Base-by-base conservation (phyloP, 2,888 invertebrate species). In the Xestia c-nigrum region DNA sequence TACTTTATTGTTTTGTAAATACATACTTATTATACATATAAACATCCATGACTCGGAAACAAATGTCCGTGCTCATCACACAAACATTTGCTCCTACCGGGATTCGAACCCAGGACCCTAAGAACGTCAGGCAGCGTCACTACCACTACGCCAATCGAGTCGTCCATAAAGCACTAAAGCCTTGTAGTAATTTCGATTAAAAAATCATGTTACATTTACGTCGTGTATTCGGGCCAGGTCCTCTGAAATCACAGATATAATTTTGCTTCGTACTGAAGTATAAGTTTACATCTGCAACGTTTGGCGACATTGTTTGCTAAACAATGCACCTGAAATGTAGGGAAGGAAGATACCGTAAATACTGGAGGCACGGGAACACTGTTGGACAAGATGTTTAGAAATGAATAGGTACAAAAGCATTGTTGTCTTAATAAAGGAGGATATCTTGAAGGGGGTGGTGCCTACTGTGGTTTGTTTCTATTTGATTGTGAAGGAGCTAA, bases 291-390 rank as follows among this genome's bases (percentile, higher is more conserved):
- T 75, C 19, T 76, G 38, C 55, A 65, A 76, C 24, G 21, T 65
- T n/a, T 43, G 19, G n/a, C 3, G 16, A 61, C 24, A 76, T 78
- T 78, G 68, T 78, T 52, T 14, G 14, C 10, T 5, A 52, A 78
- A 78, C 69, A 76, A 61, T 78, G 52, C 21, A 78, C 16, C 61
- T 69, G 16, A 78, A 78, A 59, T 61, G 46, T 24, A 3, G 52
- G 7, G 9, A 19, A 76, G 76, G 31, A 40, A 65, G 52, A 55
- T 19, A 31, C 40, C 9, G 64, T 40, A n/a, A 14, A 50, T 5
- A 7, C 21, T 5, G 14, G 31, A 38, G 16, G 9, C 21, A 40
- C 5, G 14, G 19, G 24, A 63, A 69, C 19, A 19, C 55, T 0
- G 19, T 47, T 59, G 31, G 31, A 50, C 14, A n/a, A 40, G 55